Base-by-base conservation (phyloP, 2,797 vertebrate genomes). In the Sus cebifrons region DNA sequence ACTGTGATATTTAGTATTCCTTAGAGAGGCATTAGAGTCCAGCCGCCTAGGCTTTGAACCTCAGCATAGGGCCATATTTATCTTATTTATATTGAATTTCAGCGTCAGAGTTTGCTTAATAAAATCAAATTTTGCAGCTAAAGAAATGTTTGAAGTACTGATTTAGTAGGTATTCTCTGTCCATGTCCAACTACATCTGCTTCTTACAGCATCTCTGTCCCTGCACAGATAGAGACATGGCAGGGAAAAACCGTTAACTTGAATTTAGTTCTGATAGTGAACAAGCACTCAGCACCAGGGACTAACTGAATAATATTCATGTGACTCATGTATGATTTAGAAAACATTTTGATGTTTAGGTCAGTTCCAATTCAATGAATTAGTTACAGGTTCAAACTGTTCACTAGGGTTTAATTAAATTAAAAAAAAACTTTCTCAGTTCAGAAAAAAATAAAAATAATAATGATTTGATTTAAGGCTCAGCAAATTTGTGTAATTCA, bases 391-490 rank as follows among this genome's bases (percentile, higher is more conserved):
- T 85, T 92, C 77, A 88, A 85, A 88, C 88, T 54, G 32, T 58
- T 89, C 71, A 68, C 75, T 65, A 10, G 17, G 49, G 23, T 73
- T 92, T 96, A 75, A 70, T 58, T 25, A 91, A 44, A 32, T 65
- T 11, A n/a, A 6, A 16, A 27, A 56, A 36, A 65, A 73, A 32
- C 84, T 91, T 94, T 92, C 70, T 94, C 40, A 95, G 49, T 79
- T 94, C 65, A 83, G 32, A 91, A 78, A 32, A 91, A 87, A 86
- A 86, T 81, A 74, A 92, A 97, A 93, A 91, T 56, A 93, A 78
- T 70, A 70, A 67, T 36, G 29, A 36, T 84, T 77, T 93, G 58
- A 96, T 77, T 83, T 93, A 78, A 84, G 54, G 17, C 75, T 94
- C 27, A 70, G 36, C 62, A 95, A 83, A 56, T 65, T 58, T 82